phyloP scores from a whole-genome alignment of 2,113 vertebrate species.

The Pelecanoides urinatrix region DNA sequence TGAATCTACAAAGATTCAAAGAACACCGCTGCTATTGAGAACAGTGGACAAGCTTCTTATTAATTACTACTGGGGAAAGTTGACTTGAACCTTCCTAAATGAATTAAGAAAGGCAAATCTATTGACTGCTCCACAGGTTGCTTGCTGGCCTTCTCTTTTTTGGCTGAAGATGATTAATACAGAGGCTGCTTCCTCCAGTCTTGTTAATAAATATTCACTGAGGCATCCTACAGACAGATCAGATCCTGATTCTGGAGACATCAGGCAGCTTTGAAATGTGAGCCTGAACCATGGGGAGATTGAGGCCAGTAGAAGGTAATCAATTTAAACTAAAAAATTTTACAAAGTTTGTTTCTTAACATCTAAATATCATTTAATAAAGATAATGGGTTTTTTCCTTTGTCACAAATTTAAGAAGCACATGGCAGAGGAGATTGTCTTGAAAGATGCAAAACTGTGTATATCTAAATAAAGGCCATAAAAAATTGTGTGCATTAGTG shows the following conservation, averaged over 20 bases:
- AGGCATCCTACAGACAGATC: neutral
- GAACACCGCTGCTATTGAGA: neutral
- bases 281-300: neutral
- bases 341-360: neutral
- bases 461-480: neutral
- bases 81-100: conserved; percentile 39
- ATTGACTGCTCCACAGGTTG: conserved; percentile 12
- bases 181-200: conserved; percentile 8
- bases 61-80: conserved; percentile 14
- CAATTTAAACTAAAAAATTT: neutral
- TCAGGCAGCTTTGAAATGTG: neutral
- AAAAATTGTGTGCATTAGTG: neutral
- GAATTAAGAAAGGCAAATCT: conserved; percentile 41
- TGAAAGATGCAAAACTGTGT: neutral
- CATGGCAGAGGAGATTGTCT: neutral
- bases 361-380: neutral
- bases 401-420: neutral
- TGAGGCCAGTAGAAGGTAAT: neutral
- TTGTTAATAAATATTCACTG: conserved; percentile 46
- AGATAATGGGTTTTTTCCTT: neutral
- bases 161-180: conserved; percentile 45
- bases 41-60: neutral
- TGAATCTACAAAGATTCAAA: neutral
- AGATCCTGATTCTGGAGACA: conserved; percentile 4
- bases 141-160: conserved; percentile 11